Evolutionary conservation across 1,140 invertebrate species (phyloP).

Genomic region (Tribolium madens): DNA sequence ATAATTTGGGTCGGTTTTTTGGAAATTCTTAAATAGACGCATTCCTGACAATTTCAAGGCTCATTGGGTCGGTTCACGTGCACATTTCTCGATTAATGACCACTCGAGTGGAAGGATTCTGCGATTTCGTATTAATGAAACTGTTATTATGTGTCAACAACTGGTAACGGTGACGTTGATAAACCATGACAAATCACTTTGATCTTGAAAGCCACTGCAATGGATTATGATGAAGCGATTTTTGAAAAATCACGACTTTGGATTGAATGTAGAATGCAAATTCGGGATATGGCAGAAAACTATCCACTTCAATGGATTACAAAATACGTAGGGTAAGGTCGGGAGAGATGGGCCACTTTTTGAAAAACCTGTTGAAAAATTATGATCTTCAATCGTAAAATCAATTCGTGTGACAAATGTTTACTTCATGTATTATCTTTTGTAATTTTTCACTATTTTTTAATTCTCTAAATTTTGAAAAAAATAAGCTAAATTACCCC

Average conservation of each 20-base stretch:
- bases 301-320: too few species aligned
- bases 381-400: too few species aligned
- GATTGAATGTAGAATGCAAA: background rate
- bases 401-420: too few species aligned
- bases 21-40: constrained; percentile 12
- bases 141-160: constrained; percentile 32
- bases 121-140: constrained; percentile 26
- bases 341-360: too few species aligned
- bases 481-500: too few species aligned
- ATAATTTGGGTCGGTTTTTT: constrained; percentile 34
- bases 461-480: too few species aligned
- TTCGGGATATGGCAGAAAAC: too few species aligned
- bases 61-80: constrained; percentile 16
- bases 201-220: constrained; percentile 31
- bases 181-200: constrained; percentile 47
- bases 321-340: too few species aligned
- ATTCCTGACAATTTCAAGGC: constrained; percentile 24
- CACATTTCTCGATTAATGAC: background rate
- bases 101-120: background rate
- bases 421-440: too few species aligned
- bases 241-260: constrained; percentile 19
- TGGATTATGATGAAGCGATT: constrained; percentile 44
- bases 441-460: too few species aligned
- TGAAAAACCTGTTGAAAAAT: too few species aligned
- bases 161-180: constrained; percentile 20